Conservation (phyloP, 2,113 vertebrate genomes). For the Apodemus sylvaticus region DNA sequence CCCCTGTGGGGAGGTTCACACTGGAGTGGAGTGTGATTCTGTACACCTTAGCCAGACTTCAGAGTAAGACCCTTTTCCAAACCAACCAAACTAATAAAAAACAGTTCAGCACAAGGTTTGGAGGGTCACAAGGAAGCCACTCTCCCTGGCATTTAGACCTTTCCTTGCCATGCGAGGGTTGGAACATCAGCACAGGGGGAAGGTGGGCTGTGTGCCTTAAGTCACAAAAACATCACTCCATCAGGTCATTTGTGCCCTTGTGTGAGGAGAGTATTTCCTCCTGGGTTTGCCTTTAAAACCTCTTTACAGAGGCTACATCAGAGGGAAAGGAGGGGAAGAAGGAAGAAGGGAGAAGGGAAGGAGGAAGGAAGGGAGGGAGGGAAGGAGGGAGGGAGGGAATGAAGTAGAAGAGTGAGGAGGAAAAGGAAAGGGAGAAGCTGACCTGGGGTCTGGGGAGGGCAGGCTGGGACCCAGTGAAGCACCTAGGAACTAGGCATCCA, state of each 20-base stretch:
- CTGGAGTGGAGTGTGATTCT: constrained; percentile 73
- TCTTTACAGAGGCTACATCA: no score
- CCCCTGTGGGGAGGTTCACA: constrained; percentile 65
- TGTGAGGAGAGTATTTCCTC: background rate
- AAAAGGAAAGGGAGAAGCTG: background rate
- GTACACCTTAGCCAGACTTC: constrained; percentile 66
- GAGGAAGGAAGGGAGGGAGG: no score
- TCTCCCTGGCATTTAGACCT: background rate
- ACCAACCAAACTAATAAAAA: background rate
- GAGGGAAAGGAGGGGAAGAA: background rate
- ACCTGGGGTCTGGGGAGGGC: background rate
- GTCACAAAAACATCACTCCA: fast-evolving
- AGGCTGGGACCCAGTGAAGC: background rate
- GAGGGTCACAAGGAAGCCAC: background rate
- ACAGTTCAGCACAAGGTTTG: background rate
- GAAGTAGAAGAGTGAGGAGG: no score
- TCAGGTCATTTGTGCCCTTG: background rate
- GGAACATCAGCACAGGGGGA: no score
- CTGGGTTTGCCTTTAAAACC: background rate
- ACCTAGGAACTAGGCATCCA: background rate
- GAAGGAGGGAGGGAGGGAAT: fast-evolving
- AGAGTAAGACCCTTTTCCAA: background rate
- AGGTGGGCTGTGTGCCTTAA: background rate
- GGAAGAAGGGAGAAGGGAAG: no score
- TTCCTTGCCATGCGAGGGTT: background rate